Evolutionary conservation across 2,113 vertebrate species (phyloP).

Genomic region (Paramisgurnus dabryanus): DNA sequence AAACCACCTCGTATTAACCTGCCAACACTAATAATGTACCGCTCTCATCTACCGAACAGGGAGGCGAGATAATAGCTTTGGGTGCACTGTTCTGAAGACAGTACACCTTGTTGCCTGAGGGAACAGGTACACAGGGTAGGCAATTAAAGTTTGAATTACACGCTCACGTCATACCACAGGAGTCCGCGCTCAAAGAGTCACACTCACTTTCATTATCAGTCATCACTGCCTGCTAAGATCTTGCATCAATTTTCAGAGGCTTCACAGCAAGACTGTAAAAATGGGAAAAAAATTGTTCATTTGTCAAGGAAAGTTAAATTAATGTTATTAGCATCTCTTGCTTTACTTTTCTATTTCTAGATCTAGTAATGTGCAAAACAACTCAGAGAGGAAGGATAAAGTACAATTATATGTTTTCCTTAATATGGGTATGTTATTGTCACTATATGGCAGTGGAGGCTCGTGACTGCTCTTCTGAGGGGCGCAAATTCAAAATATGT

Average conservation of each 20-base stretch:
- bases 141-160: slow-evolving; percentile 47
- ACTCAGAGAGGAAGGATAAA: too few species aligned
- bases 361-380: neutral
- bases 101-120: slow-evolving; percentile 38
- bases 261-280: slow-evolving; percentile 9
- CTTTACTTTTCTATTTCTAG: neutral
- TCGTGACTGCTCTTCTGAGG: too few species aligned
- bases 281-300: neutral
- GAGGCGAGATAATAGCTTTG: slow-evolving; percentile 31
- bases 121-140: slow-evolving; percentile 30
- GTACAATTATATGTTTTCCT: neutral
- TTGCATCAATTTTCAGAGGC: slow-evolving; percentile 17
- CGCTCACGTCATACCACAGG: slow-evolving; percentile 18
- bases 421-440: neutral
- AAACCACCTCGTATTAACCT: slow-evolving; percentile 26
- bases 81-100: slow-evolving; percentile 27
- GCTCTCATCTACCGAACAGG: slow-evolving; percentile 4
- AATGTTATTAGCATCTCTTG: slow-evolving; percentile 20
- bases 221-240: neutral
- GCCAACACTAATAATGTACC: slow-evolving; percentile 30
- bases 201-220: slow-evolving; percentile 40
- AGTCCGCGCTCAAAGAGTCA: slow-evolving; percentile 14
- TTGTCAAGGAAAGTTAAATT: slow-evolving; percentile 25
- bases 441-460: neutral
- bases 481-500: too few species aligned